These are phyloP conservation scores for Trissolcus japonicus DNA, from an alignment of 2,888 invertebrate genomes.

Conservation along the genomic window DNA sequence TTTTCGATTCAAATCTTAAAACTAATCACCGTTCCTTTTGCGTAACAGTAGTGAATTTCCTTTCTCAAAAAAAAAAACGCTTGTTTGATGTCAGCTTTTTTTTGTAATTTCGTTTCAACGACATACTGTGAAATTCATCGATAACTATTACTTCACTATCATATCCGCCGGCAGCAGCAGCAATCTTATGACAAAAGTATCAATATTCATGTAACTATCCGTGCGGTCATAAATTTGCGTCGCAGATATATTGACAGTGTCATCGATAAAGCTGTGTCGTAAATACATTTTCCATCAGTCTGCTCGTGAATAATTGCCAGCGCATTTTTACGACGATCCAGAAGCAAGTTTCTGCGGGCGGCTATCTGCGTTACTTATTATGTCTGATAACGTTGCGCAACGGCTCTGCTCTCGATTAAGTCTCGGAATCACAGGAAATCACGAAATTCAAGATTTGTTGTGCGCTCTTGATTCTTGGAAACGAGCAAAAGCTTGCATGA, in stretches of 20 bases:
- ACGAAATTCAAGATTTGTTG: conserved; percentile 33
- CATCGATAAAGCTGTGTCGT: conserved; percentile 31
- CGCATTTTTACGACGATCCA: conserved; percentile 21
- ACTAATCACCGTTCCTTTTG: too few relatives aligned
- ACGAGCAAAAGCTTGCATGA: conserved; percentile 22
- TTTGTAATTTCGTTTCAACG: too few relatives aligned
- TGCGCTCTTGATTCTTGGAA: conserved; percentile 34
- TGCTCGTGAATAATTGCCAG: conserved; percentile 30
- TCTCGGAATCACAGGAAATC: conserved; percentile 45
- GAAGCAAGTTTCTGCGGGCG: conserved; percentile 17
- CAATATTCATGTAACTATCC: conserved; percentile 22
- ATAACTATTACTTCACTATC: not conserved
- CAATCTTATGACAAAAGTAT: conserved; percentile 16
- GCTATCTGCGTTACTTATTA: conserved; percentile 47
- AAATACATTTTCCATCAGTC: conserved; percentile 30
- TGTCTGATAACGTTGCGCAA: conserved; percentile 38
- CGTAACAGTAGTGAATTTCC: too few relatives aligned
- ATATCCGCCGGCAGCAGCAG: conserved; percentile 11
- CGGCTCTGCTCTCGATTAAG: conserved; percentile 44
- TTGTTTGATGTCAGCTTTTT: too few relatives aligned
- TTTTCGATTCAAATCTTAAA: too few relatives aligned
- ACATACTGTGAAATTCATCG: not conserved
- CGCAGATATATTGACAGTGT: conserved; percentile 34
- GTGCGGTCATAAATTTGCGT: conserved; percentile 34
- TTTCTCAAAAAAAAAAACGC: too few relatives aligned